Conservation (phyloP, 2,797 vertebrate species). For the Pangasius mekongensis region DNA sequence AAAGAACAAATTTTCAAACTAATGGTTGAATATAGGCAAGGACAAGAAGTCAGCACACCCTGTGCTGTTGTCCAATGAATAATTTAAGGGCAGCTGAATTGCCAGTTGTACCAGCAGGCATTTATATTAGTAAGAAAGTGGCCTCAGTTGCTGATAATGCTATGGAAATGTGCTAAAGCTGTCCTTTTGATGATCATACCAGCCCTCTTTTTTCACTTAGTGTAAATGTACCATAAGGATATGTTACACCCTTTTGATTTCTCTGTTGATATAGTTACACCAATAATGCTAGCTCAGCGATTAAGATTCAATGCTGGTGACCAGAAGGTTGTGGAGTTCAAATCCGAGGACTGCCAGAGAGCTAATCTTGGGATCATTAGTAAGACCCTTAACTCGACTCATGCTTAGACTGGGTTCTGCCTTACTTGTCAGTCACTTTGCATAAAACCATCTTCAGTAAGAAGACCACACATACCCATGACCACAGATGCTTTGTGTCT, state of each 20-base stretch:
- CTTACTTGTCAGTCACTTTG: not conserved
- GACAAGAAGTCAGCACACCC: conserved; percentile 15
- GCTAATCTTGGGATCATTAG: not conserved
- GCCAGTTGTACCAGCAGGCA: conserved; percentile 21
- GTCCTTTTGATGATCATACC: conserved; percentile 16
- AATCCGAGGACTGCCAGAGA: not conserved
- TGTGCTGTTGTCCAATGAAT: conserved; percentile 29
- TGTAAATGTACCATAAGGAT: conserved; percentile 3
- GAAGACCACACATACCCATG: not conserved
- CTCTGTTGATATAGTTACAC: not conserved
- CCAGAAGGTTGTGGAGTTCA: not conserved
- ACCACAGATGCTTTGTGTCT: no score
- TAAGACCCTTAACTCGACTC: not conserved
- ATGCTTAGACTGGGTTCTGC: not conserved
- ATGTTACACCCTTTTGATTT: not conserved
- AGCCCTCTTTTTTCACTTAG: not conserved
- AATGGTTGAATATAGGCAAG: conserved; percentile 14
- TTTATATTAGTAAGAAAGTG: not conserved
- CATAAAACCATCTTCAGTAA: not conserved
- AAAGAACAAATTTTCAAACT: conserved; percentile 23
- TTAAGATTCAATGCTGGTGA: not conserved
- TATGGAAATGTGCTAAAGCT: conserved; percentile 25
- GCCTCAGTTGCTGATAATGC: conserved; percentile 7
- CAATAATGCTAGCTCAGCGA: not conserved
- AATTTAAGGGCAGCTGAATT: conserved; percentile 36